phyloP scores from a whole-genome alignment of 2,797 vertebrate genomes.

The Eulemur mongoz region DNA sequence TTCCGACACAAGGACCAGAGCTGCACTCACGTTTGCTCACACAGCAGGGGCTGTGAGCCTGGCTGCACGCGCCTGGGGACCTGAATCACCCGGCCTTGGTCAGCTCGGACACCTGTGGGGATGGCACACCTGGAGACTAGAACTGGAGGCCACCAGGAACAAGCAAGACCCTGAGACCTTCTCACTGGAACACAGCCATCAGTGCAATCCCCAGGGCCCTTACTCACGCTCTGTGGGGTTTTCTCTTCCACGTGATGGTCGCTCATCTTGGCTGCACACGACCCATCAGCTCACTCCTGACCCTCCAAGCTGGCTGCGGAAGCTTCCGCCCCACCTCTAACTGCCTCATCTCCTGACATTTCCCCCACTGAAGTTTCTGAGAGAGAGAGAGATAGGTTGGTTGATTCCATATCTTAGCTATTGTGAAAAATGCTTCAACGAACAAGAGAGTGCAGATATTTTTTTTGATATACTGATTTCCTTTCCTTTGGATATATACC shows the following conservation, averaged over 20 bases:
- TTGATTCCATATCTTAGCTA: not conserved
- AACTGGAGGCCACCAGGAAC: not conserved
- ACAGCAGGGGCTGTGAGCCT: not conserved
- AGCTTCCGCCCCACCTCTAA: not conserved
- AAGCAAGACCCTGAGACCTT: not conserved
- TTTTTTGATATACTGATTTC: not conserved
- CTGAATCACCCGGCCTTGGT: not conserved
- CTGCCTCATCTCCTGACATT: not conserved
- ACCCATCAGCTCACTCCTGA: not conserved
- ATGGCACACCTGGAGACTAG: not conserved
- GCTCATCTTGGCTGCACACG: not conserved
- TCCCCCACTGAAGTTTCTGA: not conserved
- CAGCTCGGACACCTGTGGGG: rapidly evolving
- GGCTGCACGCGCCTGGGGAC: not conserved
- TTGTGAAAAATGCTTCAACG: not conserved
- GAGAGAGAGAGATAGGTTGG: not conserved
- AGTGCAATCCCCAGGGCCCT: too few species aligned
- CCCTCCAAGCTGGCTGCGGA: not conserved
- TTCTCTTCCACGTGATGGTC: not conserved
- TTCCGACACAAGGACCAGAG: not conserved
- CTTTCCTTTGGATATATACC: not conserved
- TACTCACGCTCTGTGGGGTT: rapidly evolving
- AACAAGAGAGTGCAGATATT: not conserved
- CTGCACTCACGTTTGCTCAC: rapidly evolving
- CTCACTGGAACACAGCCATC: not conserved